Evolutionary conservation across 2,888 invertebrate species (phyloP).

Genomic region (Euphydryas editha): DNA sequence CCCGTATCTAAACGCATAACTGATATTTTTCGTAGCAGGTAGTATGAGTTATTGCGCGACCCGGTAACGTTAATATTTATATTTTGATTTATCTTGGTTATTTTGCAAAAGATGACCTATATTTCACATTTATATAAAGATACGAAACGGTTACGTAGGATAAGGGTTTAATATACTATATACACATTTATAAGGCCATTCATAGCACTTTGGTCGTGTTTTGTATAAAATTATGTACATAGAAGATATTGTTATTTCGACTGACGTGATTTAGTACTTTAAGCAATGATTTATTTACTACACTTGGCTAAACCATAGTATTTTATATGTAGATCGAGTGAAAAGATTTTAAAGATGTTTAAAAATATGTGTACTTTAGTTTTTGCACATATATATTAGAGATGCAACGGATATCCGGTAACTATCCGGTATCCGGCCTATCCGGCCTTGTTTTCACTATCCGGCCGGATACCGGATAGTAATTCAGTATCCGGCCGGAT

Average conservation of each 20-base stretch:
- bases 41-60: constrained; percentile 8
- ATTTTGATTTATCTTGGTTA: neutral
- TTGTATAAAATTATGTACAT: neutral
- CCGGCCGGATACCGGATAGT: too few species aligned
- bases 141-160: neutral
- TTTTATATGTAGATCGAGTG: too few species aligned
- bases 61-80: neutral
- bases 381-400: too few species aligned
- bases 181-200: neutral
- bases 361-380: too few species aligned
- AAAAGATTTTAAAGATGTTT: too few species aligned
- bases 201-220: neutral
- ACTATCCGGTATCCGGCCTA: too few species aligned
- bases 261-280: neutral
- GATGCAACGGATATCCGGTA: too few species aligned
- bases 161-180: neutral
- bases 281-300: too few species aligned
- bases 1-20: constrained; percentile 25
- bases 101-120: neutral
- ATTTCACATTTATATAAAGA: neutral
- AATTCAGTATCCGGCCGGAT: too few species aligned
- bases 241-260: neutral
- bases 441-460: too few species aligned
- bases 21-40: constrained; percentile 15
- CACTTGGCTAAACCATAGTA: too few species aligned